Conservation (phyloP, 1,140 invertebrate genomes). For the Drosophila leontia region DNA sequence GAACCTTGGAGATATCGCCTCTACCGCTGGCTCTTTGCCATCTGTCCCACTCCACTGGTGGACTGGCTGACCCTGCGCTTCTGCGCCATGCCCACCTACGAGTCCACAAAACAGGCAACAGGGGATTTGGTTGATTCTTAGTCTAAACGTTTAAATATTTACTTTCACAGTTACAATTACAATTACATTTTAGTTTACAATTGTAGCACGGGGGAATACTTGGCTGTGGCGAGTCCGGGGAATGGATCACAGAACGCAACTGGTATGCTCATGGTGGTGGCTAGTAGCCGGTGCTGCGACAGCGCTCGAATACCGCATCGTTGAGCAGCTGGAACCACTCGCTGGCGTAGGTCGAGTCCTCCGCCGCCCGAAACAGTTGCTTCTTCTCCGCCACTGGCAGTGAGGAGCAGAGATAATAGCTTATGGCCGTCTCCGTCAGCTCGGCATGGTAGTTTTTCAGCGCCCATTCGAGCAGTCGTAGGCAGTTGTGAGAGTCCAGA, state of each 20-base stretch:
- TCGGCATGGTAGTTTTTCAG: conserved; percentile 81
- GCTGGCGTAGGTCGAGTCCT: conserved; percentile 71
- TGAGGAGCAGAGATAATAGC: conserved; percentile 75
- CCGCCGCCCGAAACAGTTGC: conserved; percentile 72
- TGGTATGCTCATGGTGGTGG: conserved; percentile 13
- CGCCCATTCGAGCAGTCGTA: conserved; percentile 77
- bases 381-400: conserved; percentile 66
- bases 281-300: conserved; percentile 73
- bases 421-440: conserved; percentile 78
- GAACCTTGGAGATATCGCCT: conserved; percentile 85
- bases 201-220: conserved; percentile 51
- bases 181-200: conserved; percentile 21
- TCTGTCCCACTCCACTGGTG: conserved; percentile 85
- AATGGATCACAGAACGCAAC: conserved; percentile 44
- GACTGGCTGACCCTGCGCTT: conserved; percentile 87
- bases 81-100: conserved; percentile 85
- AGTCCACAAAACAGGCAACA: conserved; percentile 27
- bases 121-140: conserved; percentile 29
- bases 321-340: conserved; percentile 83
- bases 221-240: conserved; percentile 45
- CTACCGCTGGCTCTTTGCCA: conserved; percentile 86
- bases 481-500: conserved; percentile 70
- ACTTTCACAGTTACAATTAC: conserved; percentile 1
- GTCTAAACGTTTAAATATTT: conserved; percentile 9
- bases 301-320: conserved; percentile 77